Base-by-base conservation (phyloP, 2,797 vertebrate genomes). In the Cirrhinus molitorella region DNA sequence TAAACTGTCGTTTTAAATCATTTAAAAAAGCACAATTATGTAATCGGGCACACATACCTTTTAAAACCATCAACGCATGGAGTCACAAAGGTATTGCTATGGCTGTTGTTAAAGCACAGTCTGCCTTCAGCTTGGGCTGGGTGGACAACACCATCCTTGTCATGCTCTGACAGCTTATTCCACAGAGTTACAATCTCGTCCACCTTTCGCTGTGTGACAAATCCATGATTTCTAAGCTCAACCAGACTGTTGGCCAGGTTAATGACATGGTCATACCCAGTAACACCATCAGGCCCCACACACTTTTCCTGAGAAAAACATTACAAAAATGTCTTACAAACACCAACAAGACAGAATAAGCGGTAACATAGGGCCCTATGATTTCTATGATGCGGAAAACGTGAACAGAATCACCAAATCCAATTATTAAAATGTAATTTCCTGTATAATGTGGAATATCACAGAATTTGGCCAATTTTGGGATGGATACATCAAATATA, bases 201-300 rank as follows among this genome's bases (percentile, higher is more conserved):
- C 37, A 49, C 75, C 25, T 72, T 70, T 28, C 12, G 67, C 55
- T 84, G 53, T 13, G 25, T 79, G 25, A 79, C 19, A 59, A 84
- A 79, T 43, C 63, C 37, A 19, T 72, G 34, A 23, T 59, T 67
- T 43, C 75, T 77, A 25, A 84, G 51, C 12, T 70, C 83, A 40
- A 84, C 76, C 34, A 84, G 57, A 53, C 40, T 71, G 9, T 57
- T 79, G 45, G 68, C 76, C 59, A 85, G 37, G 25, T 45, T 71
- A 23, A 72, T 25, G 51, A 79, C 53, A 51, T 9, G 55, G 19
- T 79, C 40, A 40, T 84, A 72, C 13, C 68, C 83, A n/a, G 25
- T 28, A 49, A 72, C 17, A 23, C 74, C 80, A 61, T 84, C 76
- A 63, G 76, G 67, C 12, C 76, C 67, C 2, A 79, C 2, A n/a